A percentile compares a stretch with the other conserved stretches of the same genome.
Evolutionary conservation across 2,113 vertebrate species (phyloP).

Genomic region (Syngnathus floridae): DNA sequence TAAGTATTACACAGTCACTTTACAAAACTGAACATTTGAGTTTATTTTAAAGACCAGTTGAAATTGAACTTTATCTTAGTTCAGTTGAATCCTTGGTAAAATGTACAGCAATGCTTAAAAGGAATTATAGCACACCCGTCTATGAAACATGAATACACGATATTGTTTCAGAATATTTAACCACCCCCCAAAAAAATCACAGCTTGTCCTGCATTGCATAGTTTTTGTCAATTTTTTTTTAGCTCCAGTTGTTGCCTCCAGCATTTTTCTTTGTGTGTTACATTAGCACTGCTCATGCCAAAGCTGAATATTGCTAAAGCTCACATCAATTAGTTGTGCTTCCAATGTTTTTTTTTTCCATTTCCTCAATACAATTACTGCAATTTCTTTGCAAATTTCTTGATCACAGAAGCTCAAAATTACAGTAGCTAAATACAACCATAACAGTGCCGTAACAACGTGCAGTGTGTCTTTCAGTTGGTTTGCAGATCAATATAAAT

Average conservation of each 20-base stretch:
- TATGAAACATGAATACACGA: constrained; percentile 11
- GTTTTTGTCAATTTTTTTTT: background rate
- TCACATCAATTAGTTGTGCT: background rate
- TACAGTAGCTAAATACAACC: background rate
- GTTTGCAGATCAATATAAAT: background rate
- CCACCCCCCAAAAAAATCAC: background rate
- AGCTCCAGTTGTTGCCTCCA: no score
- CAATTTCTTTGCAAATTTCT: background rate
- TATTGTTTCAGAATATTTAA: background rate
- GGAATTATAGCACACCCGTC: background rate
- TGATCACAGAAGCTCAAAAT: background rate
- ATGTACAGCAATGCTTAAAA: constrained; percentile 14
- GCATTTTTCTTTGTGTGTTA: background rate
- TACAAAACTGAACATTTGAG: constrained; percentile 37
- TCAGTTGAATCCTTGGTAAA: background rate
- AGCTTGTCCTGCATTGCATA: constrained; percentile 12
- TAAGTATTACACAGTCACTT: background rate
- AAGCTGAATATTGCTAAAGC: background rate
- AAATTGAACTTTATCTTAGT: constrained; percentile 6
- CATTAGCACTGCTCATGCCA: background rate
- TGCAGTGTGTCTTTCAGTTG: background rate
- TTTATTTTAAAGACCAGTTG: constrained; percentile 53
- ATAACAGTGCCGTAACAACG: background rate
- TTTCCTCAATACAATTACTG: background rate
- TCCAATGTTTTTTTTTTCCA: background rate